These are phyloP conservation scores for Oophaga pumilio DNA, from an alignment of 2,113 vertebrate species.

Conservation along the genomic window DNA sequence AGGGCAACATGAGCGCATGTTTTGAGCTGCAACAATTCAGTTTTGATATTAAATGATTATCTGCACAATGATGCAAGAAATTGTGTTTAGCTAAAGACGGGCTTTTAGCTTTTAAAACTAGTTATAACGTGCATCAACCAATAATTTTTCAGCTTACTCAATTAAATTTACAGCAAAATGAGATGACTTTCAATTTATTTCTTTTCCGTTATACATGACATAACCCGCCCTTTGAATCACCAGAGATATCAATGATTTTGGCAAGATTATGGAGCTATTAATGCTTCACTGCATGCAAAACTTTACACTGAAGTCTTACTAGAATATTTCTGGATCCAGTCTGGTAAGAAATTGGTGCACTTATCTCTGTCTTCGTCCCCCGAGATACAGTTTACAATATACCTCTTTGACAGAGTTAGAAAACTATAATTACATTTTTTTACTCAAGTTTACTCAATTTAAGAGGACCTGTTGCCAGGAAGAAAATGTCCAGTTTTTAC, in stretches of 20 bases:
- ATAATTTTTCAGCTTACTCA: conserved; percentile 11
- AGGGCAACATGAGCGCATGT: conserved; percentile 12
- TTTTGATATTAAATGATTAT: conserved; percentile 31
- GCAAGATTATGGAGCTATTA: background rate
- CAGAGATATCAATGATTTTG: background rate
- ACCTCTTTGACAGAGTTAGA: too few relatives aligned
- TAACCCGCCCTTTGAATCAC: background rate
- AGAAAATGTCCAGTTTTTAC: too few relatives aligned
- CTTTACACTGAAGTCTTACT: background rate
- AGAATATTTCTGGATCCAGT: background rate
- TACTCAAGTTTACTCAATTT: too few relatives aligned
- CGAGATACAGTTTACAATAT: background rate
- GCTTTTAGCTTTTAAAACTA: conserved; percentile 25
- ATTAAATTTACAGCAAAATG: conserved; percentile 4
- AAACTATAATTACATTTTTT: too few relatives aligned
- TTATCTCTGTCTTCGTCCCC: background rate
- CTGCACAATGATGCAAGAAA: conserved; percentile 44
- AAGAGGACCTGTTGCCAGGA: too few relatives aligned
- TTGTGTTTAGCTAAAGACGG: conserved; percentile 20
- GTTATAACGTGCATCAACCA: background rate
- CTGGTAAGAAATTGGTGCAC: background rate
- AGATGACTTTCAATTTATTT: background rate
- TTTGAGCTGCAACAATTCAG: background rate
- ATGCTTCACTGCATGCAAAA: conserved; percentile 17
- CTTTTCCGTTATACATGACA: background rate